Evolutionary conservation across 2,888 invertebrate species (phyloP), one percentile per base, ranked within the genome.

Genomic region (Peribatodes rhomboidaria): DNA sequence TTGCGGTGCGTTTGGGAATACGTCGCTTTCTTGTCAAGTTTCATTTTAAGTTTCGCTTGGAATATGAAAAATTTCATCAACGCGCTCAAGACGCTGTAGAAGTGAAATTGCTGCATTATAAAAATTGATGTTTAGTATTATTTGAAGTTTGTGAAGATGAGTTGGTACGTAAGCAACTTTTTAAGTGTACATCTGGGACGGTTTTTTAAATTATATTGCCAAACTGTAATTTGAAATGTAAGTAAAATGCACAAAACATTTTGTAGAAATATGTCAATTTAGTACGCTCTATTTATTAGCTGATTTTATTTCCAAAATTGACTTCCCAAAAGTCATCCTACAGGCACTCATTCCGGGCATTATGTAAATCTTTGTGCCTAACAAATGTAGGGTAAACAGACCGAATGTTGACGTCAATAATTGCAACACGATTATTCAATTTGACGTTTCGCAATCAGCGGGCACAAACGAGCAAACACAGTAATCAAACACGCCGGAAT

Each of bases 381-480:
- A 85, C 82, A 85, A 83, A 83, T 77, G 65, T 78, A 63, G 70
- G 70, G 84, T 78, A 85, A 87, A 86, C 84, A 84, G 74, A 71
- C 76, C 73, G 79, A 82, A 81, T 84, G 83, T 84, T 86, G 82
- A 81, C 82, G 76, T 76, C 83, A 81, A 85, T 88, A 85, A 89
- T 90, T 90, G 86, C 84, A 77, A 81, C 81, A 82, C 84, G 89
- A 89, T 92, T 88, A 91, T 90, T 90, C 89, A 89, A 91, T 91
- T 90, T 90, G 87, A 86, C 88, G 85, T 87, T 83, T 89, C 82
- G 88, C 92, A 92, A 92, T 92, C 92, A 92, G 87, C 85, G 91
- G 84, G 84, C 85, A 85, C 89, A 86, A 88, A 85, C 89, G 86
- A 81, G 87, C 89, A 91, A 92, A 92, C 90, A 91, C 71, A 78